Base-by-base conservation (phyloP, 2,113 vertebrate species). In the Grammomys surdaster region DNA sequence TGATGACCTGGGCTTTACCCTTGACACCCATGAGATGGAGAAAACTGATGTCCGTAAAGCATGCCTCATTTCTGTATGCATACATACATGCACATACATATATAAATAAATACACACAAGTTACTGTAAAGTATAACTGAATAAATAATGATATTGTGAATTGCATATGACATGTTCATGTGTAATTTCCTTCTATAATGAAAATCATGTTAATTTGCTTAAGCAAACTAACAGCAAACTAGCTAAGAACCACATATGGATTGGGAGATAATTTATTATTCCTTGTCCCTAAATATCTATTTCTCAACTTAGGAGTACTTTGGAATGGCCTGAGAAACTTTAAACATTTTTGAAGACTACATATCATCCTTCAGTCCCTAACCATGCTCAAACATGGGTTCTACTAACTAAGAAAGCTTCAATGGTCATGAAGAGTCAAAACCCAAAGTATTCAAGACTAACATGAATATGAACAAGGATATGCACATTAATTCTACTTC, bases 381-480 rank as follows among this genome's bases (percentile, higher is more conserved):
- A 63, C 48, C 75, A 3, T 54, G 43, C 69, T 86, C 80, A 10
- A 48, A 69, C 14, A 8, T 56, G 46, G 17, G 31, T 73, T 92
- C 82, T 91, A 12, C 90, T 93, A 48, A 58, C 1, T 28, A 94
- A 70, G 17, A 54, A 92, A 94, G 26, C 10, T 76, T 76, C 5
- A 43, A 8, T 16, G 69, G 2, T 63, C 73, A 43, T 40, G 14
- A 92, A 87, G 72, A 88, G 51, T 36, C 33, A 26, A 94, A 93
- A 72, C 12, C 76, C 80, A 88, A 92, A 36, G 56, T 12, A 86
- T 2, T 88, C 26, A 89, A 88, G 85, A 33, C 69, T 88, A 91
- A 77, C 77, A 70, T 95, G 92, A 96, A 90, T 90, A 90, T 63
- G 40, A 94, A 90, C 80, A 72, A 94, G 76, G 94, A 85, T 95